Base-by-base conservation (phyloP, 2,113 vertebrate genomes). In the Nothobranchius furzeri region DNA sequence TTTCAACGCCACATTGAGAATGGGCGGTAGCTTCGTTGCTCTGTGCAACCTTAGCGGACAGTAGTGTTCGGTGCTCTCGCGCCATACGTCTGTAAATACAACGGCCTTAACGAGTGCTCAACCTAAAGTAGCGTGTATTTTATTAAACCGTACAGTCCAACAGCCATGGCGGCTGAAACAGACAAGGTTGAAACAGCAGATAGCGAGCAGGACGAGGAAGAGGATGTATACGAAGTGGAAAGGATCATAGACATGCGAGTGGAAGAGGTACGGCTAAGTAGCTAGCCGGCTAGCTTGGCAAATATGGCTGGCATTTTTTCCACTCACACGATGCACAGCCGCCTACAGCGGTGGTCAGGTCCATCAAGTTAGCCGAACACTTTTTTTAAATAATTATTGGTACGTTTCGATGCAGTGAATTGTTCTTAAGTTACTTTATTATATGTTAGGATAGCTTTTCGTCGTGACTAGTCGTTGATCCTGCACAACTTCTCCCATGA, bases 141-240 rank as follows among this genome's bases (percentile, higher is more conserved):
- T 11, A 1, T 6, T 1, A n/a, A 60, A 45, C 11, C 13, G 0
- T 53, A 7, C 30, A 35, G 45, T 3, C 6, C 9, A 36, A 15
- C 60, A 40, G 68, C 59, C 60, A 91, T 91, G 89, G 85, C 70
- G 57, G 52, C 73, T 25, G 89, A 87, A 60, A 15, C 56, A 0
- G 87, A 85, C 2, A 90, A 82, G 64, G 70, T 84, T 6, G 93
- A 94, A 24, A 86, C 83, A 0, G 84, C 86, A 67, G 90, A 95
- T 65, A 92, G 94, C 67, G 94, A 94, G 4, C 92, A 94, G 35
- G 95, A 96, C 57, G 94, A 94, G 17, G 95, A 90, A 3, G 95
- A 95, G 51, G 95, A 96, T 48, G 95, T 96, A 4, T 99, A 96
- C 83, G 96, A 98, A 81, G 97, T 99, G 94, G 97, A 99, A 88